These are phyloP conservation scores for Stegodyphus mimosarum DNA, from an alignment of 1,140 invertebrate genomes.

Conservation along the genomic window DNA sequence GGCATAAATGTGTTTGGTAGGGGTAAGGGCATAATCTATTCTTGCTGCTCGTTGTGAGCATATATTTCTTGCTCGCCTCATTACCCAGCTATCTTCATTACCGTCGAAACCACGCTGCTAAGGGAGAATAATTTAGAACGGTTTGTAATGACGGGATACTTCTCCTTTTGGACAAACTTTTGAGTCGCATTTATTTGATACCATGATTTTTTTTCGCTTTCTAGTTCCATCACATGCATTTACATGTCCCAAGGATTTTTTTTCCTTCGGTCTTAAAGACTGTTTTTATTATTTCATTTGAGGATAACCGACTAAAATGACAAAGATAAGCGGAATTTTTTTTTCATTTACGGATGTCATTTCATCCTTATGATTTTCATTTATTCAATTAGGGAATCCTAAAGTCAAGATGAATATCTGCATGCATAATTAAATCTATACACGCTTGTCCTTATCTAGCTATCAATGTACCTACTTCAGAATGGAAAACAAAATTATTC, in stretches of 20 bases:
- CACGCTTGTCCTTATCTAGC: no score
- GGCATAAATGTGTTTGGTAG: constrained; percentile 58
- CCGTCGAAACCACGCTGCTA: constrained; percentile 42
- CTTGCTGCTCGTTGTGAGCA: constrained; percentile 42
- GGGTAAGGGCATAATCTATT: constrained; percentile 50
- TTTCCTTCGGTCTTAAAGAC: constrained; percentile 20
- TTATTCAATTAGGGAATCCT: no score
- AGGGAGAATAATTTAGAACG: constrained; percentile 55
- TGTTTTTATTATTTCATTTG: constrained; percentile 48
- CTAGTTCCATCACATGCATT: neutral
- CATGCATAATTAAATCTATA: no score
- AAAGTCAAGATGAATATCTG: no score
- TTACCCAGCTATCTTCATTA: constrained; percentile 58
- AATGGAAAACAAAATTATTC: no score
- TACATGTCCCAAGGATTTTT: neutral
- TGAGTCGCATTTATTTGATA: constrained; percentile 49
- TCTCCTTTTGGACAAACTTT: constrained; percentile 44
- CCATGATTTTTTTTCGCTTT: constrained; percentile 41
- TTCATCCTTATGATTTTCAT: no score
- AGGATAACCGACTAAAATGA: constrained; percentile 39
- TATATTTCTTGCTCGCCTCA: constrained; percentile 51
- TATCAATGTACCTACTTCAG: no score
- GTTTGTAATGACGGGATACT: constrained; percentile 48
- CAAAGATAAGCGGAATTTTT: constrained; percentile 5
- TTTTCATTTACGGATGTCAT: no score